Percentiles rank a stretch among this genome's conserved stretches.
Conservation (phyloP, 1,140 invertebrate species). For the Rhopalosiphum padi region DNA sequence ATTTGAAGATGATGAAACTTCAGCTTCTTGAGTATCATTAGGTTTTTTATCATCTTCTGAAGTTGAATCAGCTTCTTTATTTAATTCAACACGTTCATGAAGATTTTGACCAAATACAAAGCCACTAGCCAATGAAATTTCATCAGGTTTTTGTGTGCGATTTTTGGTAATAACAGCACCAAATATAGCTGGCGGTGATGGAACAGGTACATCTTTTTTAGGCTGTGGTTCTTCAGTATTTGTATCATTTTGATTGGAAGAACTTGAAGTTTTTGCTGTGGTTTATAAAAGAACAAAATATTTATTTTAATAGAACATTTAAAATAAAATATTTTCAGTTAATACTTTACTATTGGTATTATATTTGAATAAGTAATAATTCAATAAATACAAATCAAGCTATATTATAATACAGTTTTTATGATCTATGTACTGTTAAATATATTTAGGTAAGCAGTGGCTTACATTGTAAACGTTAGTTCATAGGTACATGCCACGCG, state of each 20-base stretch:
- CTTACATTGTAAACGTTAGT: no score
- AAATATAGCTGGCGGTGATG: constrained; percentile 49
- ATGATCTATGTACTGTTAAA: no score
- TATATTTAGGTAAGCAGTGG: no score
- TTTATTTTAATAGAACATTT: not conserved
- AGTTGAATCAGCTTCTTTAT: constrained; percentile 56
- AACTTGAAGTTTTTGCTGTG: constrained; percentile 37
- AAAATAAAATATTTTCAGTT: not conserved
- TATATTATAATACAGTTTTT: no score
- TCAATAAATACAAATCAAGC: no score
- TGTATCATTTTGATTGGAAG: not conserved
- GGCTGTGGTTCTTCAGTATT: not conserved
- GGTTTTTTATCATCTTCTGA: constrained; percentile 51
- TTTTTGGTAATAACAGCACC: constrained; percentile 43
- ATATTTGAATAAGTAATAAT: no score
- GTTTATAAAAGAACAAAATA: constrained; percentile 5
- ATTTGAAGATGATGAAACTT: constrained; percentile 53
- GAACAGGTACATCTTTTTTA: constrained; percentile 32
- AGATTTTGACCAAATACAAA: constrained; percentile 94
- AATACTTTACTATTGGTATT: no score
- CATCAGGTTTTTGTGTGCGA: constrained; percentile 40
- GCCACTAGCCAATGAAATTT: constrained; percentile 50
- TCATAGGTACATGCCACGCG: no score
- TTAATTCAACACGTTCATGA: constrained; percentile 77
- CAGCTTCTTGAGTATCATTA: constrained; percentile 51